These are phyloP conservation scores for Anseranas semipalmata DNA, from an alignment of 2,113 vertebrate genomes.

Conservation along the genomic window DNA sequence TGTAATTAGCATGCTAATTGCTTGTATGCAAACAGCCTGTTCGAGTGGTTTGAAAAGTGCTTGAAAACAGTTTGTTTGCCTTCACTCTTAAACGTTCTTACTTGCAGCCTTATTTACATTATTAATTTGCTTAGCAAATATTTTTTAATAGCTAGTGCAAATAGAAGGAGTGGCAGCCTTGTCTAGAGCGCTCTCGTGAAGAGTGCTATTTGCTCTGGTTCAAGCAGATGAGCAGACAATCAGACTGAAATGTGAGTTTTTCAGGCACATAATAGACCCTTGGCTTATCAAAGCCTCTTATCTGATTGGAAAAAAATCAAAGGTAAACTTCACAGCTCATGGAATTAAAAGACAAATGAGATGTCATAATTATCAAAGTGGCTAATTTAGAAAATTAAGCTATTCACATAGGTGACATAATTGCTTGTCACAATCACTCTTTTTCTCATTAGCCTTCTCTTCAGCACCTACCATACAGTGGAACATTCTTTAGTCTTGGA, in stretches of 20 bases:
- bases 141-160: slow-evolving; percentile 61
- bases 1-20: slow-evolving; percentile 77
- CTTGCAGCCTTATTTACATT: slow-evolving; percentile 76
- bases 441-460: slow-evolving; percentile 85
- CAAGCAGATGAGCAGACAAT: slow-evolving; percentile 77
- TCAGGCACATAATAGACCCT: slow-evolving; percentile 80
- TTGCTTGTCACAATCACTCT: slow-evolving; percentile 89
- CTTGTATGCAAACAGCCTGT: slow-evolving; percentile 66
- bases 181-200: slow-evolving; percentile 76
- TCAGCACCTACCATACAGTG: slow-evolving; percentile 67
- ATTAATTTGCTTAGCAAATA: slow-evolving; percentile 81
- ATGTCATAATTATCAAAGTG: slow-evolving; percentile 91
- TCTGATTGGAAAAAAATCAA: slow-evolving; percentile 81
- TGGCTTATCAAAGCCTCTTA: slow-evolving; percentile 85
- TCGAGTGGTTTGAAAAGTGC: slow-evolving; percentile 73
- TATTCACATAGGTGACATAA: slow-evolving; percentile 88
- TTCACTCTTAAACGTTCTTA: slow-evolving; percentile 69
- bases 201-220: slow-evolving; percentile 73
- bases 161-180: slow-evolving; percentile 57
- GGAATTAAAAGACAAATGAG: slow-evolving; percentile 88
- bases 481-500: slow-evolving; percentile 65
- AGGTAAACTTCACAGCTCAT: slow-evolving; percentile 82
- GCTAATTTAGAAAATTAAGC: slow-evolving; percentile 90
- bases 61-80: slow-evolving; percentile 76
- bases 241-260: slow-evolving; percentile 76